A percentile compares a stretch with the other conserved stretches of the same genome.
phyloP scores from a whole-genome alignment of 2,113 vertebrate species.

The Hystrix brachyura region DNA sequence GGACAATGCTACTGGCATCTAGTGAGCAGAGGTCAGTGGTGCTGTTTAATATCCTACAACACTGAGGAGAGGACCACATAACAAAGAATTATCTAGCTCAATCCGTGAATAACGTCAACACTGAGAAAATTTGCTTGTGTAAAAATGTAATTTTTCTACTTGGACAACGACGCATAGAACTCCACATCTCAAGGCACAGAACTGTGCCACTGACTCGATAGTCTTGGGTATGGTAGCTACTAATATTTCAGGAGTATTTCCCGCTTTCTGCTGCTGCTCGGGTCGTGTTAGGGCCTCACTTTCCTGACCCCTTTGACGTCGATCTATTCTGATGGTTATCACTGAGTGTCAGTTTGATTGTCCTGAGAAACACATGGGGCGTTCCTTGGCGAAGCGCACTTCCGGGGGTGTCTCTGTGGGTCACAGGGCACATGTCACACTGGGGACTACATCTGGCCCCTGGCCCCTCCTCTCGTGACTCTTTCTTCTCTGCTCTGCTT shows the following conservation, averaged over 20 bases:
- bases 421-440: fast-evolving
- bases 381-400: neutral
- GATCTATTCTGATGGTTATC: neutral
- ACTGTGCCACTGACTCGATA: neutral
- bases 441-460: neutral
- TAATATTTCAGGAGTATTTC: neutral
- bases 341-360: neutral
- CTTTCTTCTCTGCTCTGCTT: neutral
- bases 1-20: neutral
- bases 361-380: too few relatives aligned
- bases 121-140: neutral
- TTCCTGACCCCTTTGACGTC: neutral
- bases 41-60: neutral
- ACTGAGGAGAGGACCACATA: neutral
- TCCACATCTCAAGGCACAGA: neutral
- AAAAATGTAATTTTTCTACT: neutral
- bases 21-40: neutral
- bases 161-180: neutral
- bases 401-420: neutral
- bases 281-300: neutral
- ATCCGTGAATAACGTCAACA: neutral
- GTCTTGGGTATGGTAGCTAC: neutral
- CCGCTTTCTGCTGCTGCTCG: neutral
- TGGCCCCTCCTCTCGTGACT: neutral
- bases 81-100: neutral